Evolutionary conservation across 37 sponge, comb jelly and placozoan species (phyloP).

Genomic region (Oopsacas minuta): DNA sequence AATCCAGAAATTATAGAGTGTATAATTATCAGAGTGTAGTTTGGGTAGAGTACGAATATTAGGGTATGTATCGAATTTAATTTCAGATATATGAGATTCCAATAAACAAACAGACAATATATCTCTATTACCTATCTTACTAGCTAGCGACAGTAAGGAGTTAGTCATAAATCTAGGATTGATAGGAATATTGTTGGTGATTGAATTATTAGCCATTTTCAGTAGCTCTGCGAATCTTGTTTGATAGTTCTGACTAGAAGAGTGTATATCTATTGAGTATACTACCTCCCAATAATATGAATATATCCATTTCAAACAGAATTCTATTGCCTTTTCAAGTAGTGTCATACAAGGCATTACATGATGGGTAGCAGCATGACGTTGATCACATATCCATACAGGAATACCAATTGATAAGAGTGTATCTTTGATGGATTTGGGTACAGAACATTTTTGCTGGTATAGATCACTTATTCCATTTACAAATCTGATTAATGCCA

Average conservation of each 20-base stretch:
- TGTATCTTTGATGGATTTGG: background rate
- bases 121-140: background rate
- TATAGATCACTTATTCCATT: background rate
- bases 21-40: background rate
- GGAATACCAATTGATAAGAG: background rate
- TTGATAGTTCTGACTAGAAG: background rate
- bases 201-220: background rate
- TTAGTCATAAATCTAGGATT: background rate
- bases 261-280: background rate
- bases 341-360: background rate
- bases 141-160: background rate
- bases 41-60: background rate
- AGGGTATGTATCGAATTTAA: background rate
- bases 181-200: background rate
- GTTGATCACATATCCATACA: conserved; percentile 4
- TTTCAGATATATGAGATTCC: background rate
- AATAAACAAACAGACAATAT: background rate
- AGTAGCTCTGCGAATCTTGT: background rate
- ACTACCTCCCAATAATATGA: background rate
- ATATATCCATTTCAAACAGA: background rate
- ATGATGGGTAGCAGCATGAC: background rate
- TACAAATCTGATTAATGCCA: background rate
- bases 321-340: background rate
- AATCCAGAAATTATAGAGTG: background rate
- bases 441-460: background rate